phyloP scores from a whole-genome alignment of 2,113 vertebrate species.

The Pantherophis guttatus region DNA sequence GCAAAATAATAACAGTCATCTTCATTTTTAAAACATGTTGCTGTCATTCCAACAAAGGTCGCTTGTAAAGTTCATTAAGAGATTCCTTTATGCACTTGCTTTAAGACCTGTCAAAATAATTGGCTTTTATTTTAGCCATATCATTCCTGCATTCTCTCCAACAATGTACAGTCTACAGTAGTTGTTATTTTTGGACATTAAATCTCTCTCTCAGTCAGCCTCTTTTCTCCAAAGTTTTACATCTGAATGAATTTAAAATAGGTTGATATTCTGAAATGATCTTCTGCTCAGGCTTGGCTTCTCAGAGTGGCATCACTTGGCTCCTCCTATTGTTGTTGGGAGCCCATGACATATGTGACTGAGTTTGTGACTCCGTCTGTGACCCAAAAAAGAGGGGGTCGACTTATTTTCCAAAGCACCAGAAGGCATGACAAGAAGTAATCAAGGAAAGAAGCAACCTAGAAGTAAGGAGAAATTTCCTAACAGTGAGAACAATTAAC shows the following conservation, averaged over 20 bases:
- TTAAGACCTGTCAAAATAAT: conserved; percentile 7
- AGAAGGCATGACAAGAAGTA: neutral
- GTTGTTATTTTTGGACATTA: neutral
- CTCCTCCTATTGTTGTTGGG: neutral
- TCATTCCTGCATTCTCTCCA: neutral
- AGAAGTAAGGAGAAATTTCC: neutral
- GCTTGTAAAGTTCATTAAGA: conserved; percentile 11
- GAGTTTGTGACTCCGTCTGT: neutral
- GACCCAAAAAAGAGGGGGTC: neutral
- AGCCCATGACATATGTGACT: neutral
- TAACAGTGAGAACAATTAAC: neutral
- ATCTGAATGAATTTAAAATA: neutral
- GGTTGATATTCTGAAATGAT: neutral
- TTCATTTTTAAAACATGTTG: neutral
- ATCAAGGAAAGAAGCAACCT: neutral
- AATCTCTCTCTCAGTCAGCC: neutral
- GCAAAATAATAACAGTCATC: neutral
- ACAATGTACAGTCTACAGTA: neutral
- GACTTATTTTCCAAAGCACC: neutral
- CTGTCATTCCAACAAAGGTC: neutral
- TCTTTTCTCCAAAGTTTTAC: neutral
- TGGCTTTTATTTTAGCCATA: neutral
- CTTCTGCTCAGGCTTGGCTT: neutral
- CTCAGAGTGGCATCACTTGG: no score
- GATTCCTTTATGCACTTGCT: neutral